phyloP scores from a whole-genome alignment of 2,113 vertebrate species.

The Pseudolaguvia tuberculata region DNA sequence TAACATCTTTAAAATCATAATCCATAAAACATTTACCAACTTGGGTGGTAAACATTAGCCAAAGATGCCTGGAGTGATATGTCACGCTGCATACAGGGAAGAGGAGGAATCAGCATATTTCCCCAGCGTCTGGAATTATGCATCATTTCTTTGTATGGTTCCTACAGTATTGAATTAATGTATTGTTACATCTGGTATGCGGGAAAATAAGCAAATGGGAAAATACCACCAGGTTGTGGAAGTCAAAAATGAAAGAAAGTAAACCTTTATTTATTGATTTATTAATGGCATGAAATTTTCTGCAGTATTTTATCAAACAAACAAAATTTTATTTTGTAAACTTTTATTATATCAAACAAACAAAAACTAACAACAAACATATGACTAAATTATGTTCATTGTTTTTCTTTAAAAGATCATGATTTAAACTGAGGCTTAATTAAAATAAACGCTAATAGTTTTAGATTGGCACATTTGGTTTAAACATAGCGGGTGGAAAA shows the following conservation, averaged over 20 bases:
- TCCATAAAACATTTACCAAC: not conserved
- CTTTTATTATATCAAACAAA: too few relatives aligned
- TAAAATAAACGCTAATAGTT: conserved; percentile 1
- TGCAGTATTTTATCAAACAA: not conserved
- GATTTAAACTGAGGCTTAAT: too few relatives aligned
- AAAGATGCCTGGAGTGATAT: not conserved
- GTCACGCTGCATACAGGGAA: not conserved
- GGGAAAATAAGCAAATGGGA: not conserved
- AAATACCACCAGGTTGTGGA: not conserved
- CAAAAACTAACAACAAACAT: not conserved
- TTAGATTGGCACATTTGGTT: conserved; percentile 1
- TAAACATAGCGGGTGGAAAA: not conserved
- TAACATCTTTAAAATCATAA: not conserved
- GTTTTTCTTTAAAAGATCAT: not conserved
- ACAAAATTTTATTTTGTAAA: too few relatives aligned
- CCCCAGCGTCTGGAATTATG: not conserved
- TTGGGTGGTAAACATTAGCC: not conserved
- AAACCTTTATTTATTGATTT: not conserved
- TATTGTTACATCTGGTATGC: not conserved
- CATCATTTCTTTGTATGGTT: not conserved
- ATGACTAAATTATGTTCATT: not conserved
- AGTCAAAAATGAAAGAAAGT: not conserved
- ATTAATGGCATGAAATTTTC: not conserved
- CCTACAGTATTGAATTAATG: too few relatives aligned
- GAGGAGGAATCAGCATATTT: not conserved